Conservation (phyloP, 1,140 invertebrate species). For the Drosophila mojavensis region DNA sequence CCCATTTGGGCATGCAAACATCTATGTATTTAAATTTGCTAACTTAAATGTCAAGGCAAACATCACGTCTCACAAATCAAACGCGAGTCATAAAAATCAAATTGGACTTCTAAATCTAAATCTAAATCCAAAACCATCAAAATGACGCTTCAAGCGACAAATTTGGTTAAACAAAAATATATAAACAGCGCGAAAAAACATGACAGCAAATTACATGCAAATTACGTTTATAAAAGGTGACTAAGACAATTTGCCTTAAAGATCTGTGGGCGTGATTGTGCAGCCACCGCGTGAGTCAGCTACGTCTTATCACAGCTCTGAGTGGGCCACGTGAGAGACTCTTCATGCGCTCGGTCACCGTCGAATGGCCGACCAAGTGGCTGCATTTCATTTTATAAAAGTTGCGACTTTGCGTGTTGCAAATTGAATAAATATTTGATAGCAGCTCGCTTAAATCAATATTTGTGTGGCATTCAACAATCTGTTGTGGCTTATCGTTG, state of each 20-base stretch:
- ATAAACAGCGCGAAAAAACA: conserved; percentile 4
- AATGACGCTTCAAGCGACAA: conserved; percentile 39
- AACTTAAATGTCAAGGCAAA: conserved; percentile 70
- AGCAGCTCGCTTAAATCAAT: conserved; percentile 42
- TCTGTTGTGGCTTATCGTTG: conserved; percentile 42
- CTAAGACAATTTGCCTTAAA: conserved; percentile 15
- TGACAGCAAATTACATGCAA: conserved; percentile 58
- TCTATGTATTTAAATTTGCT: conserved; percentile 17
- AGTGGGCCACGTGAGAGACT: neutral
- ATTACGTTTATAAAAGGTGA: conserved; percentile 31
- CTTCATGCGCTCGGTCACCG: neutral
- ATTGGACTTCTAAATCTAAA: conserved; percentile 23
- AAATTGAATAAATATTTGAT: conserved; percentile 72
- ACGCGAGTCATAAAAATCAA: conserved; percentile 28
- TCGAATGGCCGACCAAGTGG: too few relatives aligned
- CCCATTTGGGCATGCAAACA: conserved; percentile 44
- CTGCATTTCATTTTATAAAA: conserved; percentile 17
- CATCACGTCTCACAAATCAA: conserved; percentile 45
- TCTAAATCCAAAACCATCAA: conserved; percentile 41
- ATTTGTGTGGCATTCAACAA: conserved; percentile 64
- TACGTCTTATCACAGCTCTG: neutral
- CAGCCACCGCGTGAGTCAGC: conserved; percentile 8
- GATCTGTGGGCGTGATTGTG: neutral
- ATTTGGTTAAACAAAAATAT: conserved; percentile 52
- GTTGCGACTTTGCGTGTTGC: conserved; percentile 40